Percentiles rank a stretch among this genome's conserved stretches.
Conservation (phyloP, 2,113 vertebrate species). For the Corythoichthys haematopterus region DNA sequence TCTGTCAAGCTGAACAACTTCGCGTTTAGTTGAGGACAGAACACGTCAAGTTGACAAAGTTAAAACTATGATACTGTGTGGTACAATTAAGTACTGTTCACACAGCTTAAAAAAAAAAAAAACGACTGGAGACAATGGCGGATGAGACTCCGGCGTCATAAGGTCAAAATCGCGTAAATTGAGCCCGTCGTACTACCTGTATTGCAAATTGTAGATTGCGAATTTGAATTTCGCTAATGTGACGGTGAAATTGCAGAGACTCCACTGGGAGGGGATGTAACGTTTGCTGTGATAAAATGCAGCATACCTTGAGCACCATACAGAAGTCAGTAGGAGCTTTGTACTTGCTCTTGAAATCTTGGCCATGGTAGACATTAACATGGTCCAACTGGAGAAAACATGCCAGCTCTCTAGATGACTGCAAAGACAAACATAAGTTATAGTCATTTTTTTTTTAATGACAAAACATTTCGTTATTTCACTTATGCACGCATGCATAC, state of each 20-base stretch:
- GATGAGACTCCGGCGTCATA: too few species aligned
- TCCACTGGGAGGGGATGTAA: not conserved
- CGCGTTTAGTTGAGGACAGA: too few species aligned
- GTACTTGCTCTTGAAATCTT: constrained; percentile 95
- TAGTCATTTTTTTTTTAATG: not conserved
- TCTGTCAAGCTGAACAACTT: too few species aligned
- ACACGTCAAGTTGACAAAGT: too few species aligned
- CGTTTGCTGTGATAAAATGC: not conserved
- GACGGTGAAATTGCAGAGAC: not conserved
- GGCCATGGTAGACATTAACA: constrained; percentile 91
- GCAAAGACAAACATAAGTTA: constrained; percentile 2
- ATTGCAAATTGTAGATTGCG: not conserved
- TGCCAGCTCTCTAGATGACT: constrained; percentile 91
- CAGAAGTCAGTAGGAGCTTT: constrained; percentile 97
- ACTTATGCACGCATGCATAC: not conserved
- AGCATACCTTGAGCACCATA: constrained; percentile 88
- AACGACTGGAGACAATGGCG: too few species aligned
- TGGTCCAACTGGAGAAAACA: constrained; percentile 97
- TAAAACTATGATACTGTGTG: too few species aligned
- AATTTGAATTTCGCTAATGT: not conserved
- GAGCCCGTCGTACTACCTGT: not conserved
- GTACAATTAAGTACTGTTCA: too few species aligned
- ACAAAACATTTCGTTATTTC: not conserved
- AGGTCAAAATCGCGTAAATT: too few species aligned
- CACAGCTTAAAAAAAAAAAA: too few species aligned